These are phyloP conservation scores for Acleris sparsana DNA, from an alignment of 2,888 invertebrate species.

Conservation along the genomic window DNA sequence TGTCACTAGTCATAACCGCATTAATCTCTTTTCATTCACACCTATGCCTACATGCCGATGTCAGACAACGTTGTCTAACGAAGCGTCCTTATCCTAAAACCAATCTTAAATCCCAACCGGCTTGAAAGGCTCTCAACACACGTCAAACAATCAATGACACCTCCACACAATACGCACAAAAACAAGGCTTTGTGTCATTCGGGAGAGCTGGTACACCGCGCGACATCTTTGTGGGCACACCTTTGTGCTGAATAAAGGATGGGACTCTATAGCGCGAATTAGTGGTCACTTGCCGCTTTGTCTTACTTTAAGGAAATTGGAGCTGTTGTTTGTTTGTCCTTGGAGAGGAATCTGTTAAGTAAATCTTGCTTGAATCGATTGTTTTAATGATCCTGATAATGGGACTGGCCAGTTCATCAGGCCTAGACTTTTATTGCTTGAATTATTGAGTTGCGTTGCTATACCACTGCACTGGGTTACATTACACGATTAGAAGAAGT, in stretches of 20 bases:
- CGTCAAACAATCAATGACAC: slow-evolving; percentile 48
- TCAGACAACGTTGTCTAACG: slow-evolving; percentile 19
- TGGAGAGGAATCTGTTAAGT: not conserved
- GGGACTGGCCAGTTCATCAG: too few relatives aligned
- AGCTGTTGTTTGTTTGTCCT: slow-evolving; percentile 5
- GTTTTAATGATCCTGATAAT: too few relatives aligned
- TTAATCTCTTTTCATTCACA: not conserved
- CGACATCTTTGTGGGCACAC: slow-evolving; percentile 2
- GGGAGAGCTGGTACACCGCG: slow-evolving; percentile 19
- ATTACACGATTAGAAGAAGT: too few relatives aligned
- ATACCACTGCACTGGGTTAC: too few relatives aligned
- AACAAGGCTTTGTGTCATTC: slow-evolving; percentile 19
- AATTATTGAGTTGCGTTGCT: too few relatives aligned
- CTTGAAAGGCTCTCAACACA: slow-evolving; percentile 37
- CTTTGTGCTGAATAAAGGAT: slow-evolving; percentile 2
- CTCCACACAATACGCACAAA: slow-evolving; percentile 42
- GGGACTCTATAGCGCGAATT: slow-evolving; percentile 25
- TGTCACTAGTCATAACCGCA: too few relatives aligned
- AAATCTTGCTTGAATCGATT: too few relatives aligned
- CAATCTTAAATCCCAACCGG: slow-evolving; percentile 6
- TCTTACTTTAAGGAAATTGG: slow-evolving; percentile 8
- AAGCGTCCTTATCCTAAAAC: slow-evolving; percentile 6
- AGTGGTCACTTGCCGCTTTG: slow-evolving; percentile 37
- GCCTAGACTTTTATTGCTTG: too few relatives aligned
- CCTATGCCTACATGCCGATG: not conserved